Base-by-base conservation (phyloP, 1,140 invertebrate species). In the Dolichoris vasculosae region DNA sequence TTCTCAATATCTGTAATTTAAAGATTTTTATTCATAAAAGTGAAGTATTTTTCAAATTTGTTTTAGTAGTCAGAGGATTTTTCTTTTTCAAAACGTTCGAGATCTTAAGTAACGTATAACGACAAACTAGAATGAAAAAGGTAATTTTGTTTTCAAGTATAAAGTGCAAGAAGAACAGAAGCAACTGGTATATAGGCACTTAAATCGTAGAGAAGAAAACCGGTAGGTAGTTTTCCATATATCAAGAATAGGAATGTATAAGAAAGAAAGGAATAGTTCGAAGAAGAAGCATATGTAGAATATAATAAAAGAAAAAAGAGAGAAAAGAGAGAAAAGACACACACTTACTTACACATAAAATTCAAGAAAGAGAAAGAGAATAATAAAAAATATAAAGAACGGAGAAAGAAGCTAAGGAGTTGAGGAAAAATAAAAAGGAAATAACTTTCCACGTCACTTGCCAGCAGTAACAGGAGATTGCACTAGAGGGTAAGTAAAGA, bases 341-440 rank as follows among this genome's bases (percentile, higher is more conserved):
- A n/a, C n/a, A n/a, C n/a, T n/a, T n/a, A n/a, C n/a, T n/a, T n/a
- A n/a, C n/a, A n/a, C n/a, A n/a, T n/a, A n/a, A n/a, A n/a, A n/a
- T n/a, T n/a, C n/a, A 30, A 32, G 48, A 67, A 48, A 32, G 64
- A 76, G 51, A 48, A 26, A 11, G 67, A 7, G 64, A 46, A 26
- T 8, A 81, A 40, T 67, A 67, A 63, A n/a, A 11, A 63, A 17
- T 20, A 30, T 51, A 43, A 51, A 80, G 35, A 26, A n/a, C 7
- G 51, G 4, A 30, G 23, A 48, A 76, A 35, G 76, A 55, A 38
- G n/a, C 7, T 13, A 38, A 85, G 63, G 76, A 38, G 30, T 9
- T 26, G 64, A 64, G 76, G n/a, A 32, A 63, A 59, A 80, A 84
- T 48, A 83, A 76, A 59, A 88, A 79, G 73, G 79, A 64, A 75